Conservation (phyloP, 1,140 invertebrate species). For the Drosophila nebulosa region DNA sequence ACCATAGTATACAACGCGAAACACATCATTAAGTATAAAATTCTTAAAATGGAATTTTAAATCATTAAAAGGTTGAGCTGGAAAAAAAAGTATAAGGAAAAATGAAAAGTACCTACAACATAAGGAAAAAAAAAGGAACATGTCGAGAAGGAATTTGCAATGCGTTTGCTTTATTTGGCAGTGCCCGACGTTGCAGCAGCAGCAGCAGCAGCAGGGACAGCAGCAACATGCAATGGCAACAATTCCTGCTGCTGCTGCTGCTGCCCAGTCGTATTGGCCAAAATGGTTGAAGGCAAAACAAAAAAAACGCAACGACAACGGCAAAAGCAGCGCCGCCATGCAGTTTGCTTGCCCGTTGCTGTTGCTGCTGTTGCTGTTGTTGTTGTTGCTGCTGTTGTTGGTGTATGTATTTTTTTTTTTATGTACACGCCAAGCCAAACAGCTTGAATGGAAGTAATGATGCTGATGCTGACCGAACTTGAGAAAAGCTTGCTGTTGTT, state of each 20-base stretch:
- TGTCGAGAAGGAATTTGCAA: slow-evolving; percentile 67
- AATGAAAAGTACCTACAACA: neutral
- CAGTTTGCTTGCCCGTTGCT: slow-evolving; percentile 13
- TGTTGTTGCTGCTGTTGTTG: slow-evolving; percentile 17
- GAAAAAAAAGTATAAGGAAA: slow-evolving; percentile 5
- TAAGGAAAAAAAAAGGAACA: slow-evolving; percentile 1
- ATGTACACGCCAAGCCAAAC: slow-evolving; percentile 76
- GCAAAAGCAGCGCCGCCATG: slow-evolving; percentile 29
- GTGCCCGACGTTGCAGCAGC: slow-evolving; percentile 40
- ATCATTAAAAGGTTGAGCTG: slow-evolving; percentile 79
- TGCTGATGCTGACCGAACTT: slow-evolving; percentile 58
- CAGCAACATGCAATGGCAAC: slow-evolving; percentile 67
- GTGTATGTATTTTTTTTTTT: slow-evolving; percentile 38
- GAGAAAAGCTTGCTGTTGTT: slow-evolving; percentile 72
- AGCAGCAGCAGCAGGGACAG: no score
- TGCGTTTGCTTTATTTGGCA: slow-evolving; percentile 79
- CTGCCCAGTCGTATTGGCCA: slow-evolving; percentile 69
- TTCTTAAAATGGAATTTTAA: slow-evolving; percentile 82
- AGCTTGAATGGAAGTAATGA: slow-evolving; percentile 80
- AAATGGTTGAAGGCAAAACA: slow-evolving; percentile 60
- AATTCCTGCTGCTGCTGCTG: slow-evolving; percentile 36
- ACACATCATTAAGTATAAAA: slow-evolving; percentile 82
- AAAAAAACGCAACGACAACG: slow-evolving; percentile 11
- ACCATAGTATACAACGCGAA: slow-evolving; percentile 76
- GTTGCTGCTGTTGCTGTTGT: neutral